These are phyloP conservation scores for Sebastes umbrosus DNA, from an alignment of 2,797 vertebrate genomes.

Conservation along the genomic window DNA sequence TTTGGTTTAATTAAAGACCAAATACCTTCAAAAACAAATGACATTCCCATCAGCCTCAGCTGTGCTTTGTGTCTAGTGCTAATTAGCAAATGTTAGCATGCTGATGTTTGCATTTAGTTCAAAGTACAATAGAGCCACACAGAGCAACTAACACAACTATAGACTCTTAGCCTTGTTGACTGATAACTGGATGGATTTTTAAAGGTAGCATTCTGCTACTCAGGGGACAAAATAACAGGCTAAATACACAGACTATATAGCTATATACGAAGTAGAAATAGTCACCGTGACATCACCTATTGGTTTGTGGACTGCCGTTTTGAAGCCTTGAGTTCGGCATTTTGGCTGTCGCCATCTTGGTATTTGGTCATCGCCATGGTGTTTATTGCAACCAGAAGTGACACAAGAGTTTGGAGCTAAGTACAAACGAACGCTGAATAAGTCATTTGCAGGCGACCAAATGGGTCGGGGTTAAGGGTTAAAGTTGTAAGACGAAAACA, in stretches of 20 bases:
- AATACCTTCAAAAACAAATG: neutral
- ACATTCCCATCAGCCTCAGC: neutral
- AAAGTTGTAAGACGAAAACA: too few species aligned
- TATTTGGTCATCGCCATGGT: accelerated
- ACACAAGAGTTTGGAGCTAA: too few species aligned
- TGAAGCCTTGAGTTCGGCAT: too few species aligned
- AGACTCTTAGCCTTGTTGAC: neutral
- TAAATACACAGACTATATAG: accelerated
- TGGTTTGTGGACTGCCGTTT: too few species aligned
- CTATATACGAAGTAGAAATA: too few species aligned
- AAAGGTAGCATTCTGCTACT: neutral
- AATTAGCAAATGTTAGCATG: neutral
- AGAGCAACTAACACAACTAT: neutral
- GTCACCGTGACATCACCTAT: accelerated
- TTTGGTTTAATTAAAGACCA: neutral
- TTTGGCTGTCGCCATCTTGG: accelerated
- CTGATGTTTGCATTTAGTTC: neutral
- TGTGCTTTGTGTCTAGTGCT: too few species aligned
- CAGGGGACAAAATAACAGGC: neutral
- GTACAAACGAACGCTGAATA: too few species aligned
- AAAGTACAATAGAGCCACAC: neutral
- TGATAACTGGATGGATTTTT: neutral
- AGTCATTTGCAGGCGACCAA: too few species aligned
- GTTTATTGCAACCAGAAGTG: too few species aligned
- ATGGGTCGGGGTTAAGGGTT: too few species aligned